Conservation (phyloP, 2,113 vertebrate genomes). For the Salvelinus namaycush region DNA sequence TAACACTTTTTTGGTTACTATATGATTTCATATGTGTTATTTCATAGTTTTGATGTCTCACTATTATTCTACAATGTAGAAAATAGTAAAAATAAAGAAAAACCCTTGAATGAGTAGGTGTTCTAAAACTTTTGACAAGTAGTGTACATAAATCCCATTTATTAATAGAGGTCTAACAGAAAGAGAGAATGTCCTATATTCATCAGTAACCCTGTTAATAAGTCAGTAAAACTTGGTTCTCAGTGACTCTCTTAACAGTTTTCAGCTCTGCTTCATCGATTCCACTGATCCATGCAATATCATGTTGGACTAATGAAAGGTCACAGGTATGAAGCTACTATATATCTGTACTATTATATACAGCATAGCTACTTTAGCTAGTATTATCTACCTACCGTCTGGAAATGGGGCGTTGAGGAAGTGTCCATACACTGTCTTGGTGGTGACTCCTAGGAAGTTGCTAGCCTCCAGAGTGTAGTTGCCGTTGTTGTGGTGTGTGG, state of each 20-base stretch:
- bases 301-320: background rate
- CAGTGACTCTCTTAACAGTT: background rate
- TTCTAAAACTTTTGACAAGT: no score
- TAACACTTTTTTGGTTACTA: no score
- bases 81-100: no score
- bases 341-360: background rate
- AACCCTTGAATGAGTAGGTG: no score
- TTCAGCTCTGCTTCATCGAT: background rate
- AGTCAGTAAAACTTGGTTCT: background rate
- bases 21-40: no score
- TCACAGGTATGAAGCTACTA: background rate
- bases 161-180: background rate
- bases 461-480: slow-evolving; percentile 95
- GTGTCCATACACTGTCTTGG: slow-evolving; percentile 89
- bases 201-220: background rate
- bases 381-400: background rate
- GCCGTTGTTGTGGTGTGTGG: slow-evolving; percentile 95
- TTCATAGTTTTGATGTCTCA: no score
- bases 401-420: slow-evolving; percentile 82
- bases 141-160: background rate
- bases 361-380: no score
- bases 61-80: no score
- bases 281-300: background rate
- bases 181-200: background rate
- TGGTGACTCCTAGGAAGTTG: slow-evolving; percentile 86